These are phyloP conservation scores for Penaeus vannamei DNA, from an alignment of 1,140 invertebrate species.

Conservation along the genomic window DNA sequence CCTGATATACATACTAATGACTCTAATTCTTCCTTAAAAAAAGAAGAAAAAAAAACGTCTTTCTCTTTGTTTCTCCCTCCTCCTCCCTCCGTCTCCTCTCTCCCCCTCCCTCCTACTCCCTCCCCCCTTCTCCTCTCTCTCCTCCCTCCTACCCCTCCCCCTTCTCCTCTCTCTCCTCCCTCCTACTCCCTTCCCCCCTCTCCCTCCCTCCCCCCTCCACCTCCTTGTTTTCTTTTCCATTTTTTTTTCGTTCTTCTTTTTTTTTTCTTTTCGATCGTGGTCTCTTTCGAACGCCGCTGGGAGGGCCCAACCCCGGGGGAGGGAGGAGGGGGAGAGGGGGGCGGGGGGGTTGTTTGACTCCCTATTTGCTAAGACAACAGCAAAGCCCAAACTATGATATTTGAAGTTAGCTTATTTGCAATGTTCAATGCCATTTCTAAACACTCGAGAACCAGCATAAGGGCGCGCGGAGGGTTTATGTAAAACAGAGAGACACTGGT, in stretches of 20 bases:
- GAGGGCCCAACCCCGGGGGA: neutral
- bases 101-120: neutral
- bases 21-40: neutral
- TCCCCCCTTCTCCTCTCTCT: neutral
- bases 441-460: neutral
- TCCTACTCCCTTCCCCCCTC: neutral
- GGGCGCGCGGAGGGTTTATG: conserved; percentile 25
- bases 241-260: too few species aligned
- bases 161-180: neutral
- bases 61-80: too few species aligned
- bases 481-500: neutral
- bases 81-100: neutral
- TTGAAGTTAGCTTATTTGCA: conserved; percentile 51
- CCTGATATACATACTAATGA: conserved; percentile 31
- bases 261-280: too few species aligned
- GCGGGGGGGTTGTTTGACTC: neutral
- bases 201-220: neutral
- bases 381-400: conserved; percentile 46
- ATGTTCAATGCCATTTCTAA: conserved; percentile 21
- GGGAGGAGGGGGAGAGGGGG: neutral
- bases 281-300: neutral
- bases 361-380: conserved; percentile 48
- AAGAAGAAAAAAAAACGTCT: neutral
- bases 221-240: neutral
- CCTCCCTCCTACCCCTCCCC: neutral